Evolutionary conservation across 2,888 invertebrate genomes (phyloP).

Genomic region (Mythimna vitellina): DNA sequence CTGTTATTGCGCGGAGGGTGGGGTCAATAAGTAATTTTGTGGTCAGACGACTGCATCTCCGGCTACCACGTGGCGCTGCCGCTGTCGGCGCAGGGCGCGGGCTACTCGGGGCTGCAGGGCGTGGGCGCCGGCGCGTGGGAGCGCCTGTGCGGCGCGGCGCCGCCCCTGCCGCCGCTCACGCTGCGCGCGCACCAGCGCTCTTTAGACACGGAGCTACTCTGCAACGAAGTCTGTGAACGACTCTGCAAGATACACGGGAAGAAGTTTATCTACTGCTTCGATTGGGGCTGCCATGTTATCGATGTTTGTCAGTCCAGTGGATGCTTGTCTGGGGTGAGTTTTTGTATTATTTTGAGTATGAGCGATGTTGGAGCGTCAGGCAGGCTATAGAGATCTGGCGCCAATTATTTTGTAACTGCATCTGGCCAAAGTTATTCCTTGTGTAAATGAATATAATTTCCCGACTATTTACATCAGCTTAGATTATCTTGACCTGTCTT

Average conservation of each 20-base stretch:
- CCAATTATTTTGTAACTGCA: not conserved
- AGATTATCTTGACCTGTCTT: not conserved
- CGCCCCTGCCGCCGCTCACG: constrained; percentile 72
- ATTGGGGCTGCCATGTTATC: constrained; percentile 89
- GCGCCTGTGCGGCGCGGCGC: constrained; percentile 66
- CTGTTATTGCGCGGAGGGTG: not conserved
- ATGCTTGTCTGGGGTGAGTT: constrained; percentile 86
- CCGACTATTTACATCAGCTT: not conserved
- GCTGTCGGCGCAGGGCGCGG: constrained; percentile 93
- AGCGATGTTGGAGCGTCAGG: too few species aligned
- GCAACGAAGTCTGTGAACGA: constrained; percentile 88
- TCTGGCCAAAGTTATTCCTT: not conserved
- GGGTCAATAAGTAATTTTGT: not conserved
- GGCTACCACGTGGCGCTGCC: constrained; percentile 94
- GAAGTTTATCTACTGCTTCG: constrained; percentile 89
- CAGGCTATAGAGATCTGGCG: not conserved
- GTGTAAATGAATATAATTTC: not conserved
- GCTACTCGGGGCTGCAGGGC: constrained; percentile 92
- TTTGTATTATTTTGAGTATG: not conserved
- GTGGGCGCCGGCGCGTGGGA: constrained; percentile 89
- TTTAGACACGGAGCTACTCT: constrained; percentile 86
- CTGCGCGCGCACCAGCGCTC: constrained; percentile 85
- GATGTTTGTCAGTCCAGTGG: constrained; percentile 89
- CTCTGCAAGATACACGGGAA: constrained; percentile 83
- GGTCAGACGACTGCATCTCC: constrained; percentile 92